Evolutionary conservation across 2,113 vertebrate species (phyloP).

Genomic region (Strigops habroptila): DNA sequence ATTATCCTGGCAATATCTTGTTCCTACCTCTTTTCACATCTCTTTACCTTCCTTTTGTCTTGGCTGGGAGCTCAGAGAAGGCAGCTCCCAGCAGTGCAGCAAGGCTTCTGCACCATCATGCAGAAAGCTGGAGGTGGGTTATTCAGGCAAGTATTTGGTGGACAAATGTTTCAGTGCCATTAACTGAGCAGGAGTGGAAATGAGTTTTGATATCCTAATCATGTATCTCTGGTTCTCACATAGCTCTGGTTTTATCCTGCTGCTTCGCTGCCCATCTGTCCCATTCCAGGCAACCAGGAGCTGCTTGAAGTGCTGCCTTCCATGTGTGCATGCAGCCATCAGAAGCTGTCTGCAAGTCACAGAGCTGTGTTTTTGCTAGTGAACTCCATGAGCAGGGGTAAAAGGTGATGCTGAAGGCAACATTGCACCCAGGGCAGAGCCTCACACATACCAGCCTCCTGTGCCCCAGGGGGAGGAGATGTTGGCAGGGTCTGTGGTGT

Average conservation of each 20-base stretch:
- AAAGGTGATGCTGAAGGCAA: background rate
- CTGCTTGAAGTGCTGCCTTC: background rate
- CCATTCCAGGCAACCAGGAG: background rate
- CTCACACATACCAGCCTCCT: rapidly evolving
- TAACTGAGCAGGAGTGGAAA: background rate
- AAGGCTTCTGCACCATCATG: background rate
- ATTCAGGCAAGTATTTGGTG: background rate
- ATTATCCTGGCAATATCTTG: background rate
- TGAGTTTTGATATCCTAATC: background rate
- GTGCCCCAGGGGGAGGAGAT: rapidly evolving
- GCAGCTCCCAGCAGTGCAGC: background rate
- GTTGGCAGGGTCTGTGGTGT: background rate
- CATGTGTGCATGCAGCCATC: rapidly evolving
- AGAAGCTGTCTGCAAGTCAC: background rate
- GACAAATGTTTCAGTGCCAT: background rate
- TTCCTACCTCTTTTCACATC: background rate
- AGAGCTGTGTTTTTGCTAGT: background rate
- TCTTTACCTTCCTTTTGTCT: background rate
- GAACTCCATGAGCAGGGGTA: background rate
- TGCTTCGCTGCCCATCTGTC: background rate
- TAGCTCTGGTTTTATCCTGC: background rate
- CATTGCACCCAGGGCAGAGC: background rate
- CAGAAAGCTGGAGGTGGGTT: background rate
- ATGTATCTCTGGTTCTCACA: background rate
- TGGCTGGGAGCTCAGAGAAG: background rate